Base-by-base conservation (phyloP, 1,140 invertebrate species). In the Aleiodes sp. region DNA sequence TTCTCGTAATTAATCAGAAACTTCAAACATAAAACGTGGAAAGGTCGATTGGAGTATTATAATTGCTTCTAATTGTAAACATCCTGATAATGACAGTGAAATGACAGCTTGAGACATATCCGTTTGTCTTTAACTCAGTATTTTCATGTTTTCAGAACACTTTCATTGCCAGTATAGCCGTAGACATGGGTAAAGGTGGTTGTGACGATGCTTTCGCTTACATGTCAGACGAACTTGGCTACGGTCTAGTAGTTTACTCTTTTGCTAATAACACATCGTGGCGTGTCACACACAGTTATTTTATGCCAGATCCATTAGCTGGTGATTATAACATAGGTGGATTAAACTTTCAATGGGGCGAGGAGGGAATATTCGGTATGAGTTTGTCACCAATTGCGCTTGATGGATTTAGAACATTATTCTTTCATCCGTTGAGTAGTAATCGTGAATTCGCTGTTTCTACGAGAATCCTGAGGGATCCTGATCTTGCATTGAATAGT, bases 351-450 rank as follows among this genome's bases (percentile, higher is more conserved):
- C 92, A 94, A 81, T 94, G 93, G 93, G 88, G 87, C 4, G 89
- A 90, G 52, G 93, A 95, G 82, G 93, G 93, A 4, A 92, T 95
- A 46, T 94, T 94, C 70, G 93, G 93, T 0, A 91, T 94, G 82
- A 89, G 90, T 0, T 77, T 94, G 2, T 90, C 92, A 0, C 90
- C 92, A 0, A 80, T 89, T 8, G 86, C 89, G 1, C 69, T 81
- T 14, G 90, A 92, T 73, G 92, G 92, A 33, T 92, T 86, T 73
- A 88, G 91, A 68, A 91, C 89, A 0, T 80, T 94, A 7, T 93
- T 91, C 78, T 94, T 95, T 83, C 92, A 91, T 76, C 92, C 93
- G 1, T 77, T 95, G 29, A 90, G 92, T 35, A 94, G 92, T 75
- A 84, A 91, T 75, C 88, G 91, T 0, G 92, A 94, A 78, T 94